A percentile compares a stretch with the other conserved stretches of the same genome.
Conservation (phyloP, 2,113 vertebrate species). For the Hippotragus niger region DNA sequence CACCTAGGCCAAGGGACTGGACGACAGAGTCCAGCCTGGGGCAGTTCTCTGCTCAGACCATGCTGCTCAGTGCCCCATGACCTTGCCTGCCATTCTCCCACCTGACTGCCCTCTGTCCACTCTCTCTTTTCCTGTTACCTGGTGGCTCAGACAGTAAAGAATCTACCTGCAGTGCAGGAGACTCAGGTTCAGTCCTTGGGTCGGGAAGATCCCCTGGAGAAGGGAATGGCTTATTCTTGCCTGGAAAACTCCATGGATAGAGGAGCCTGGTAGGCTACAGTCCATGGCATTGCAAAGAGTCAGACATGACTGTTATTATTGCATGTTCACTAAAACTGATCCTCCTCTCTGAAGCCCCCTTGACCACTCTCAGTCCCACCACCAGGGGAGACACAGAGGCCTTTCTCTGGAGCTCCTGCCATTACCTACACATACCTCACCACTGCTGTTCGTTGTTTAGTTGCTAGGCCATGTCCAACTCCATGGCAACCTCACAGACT, state of each 20-base stretch:
- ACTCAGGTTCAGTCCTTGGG: not conserved
- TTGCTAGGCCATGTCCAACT: not conserved
- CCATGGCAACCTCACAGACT: not conserved
- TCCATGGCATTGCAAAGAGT: not conserved
- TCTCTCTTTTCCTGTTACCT: not conserved
- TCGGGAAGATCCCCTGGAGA: not conserved
- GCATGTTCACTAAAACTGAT: not conserved
- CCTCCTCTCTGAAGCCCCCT: not conserved
- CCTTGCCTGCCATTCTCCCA: not conserved
- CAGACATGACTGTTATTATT: not conserved
- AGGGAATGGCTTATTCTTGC: not conserved
- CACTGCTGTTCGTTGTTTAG: not conserved
- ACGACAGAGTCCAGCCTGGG: not conserved
- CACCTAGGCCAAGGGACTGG: not conserved
- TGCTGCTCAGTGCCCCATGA: not conserved
- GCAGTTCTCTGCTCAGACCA: not conserved
- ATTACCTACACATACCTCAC: rapidly evolving
- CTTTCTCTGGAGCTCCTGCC: not conserved
- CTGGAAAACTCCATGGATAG: not conserved
- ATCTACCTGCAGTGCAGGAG: not conserved
- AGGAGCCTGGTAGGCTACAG: not conserved
- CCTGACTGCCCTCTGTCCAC: not conserved
- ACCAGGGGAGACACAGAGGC: not conserved
- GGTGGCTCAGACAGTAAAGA: not conserved
- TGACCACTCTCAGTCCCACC: not conserved